Evolutionary conservation across 2,797 vertebrate species (phyloP), one percentile per base, ranked within the genome.

Genomic region (Petrocephalus sullivani): DNA sequence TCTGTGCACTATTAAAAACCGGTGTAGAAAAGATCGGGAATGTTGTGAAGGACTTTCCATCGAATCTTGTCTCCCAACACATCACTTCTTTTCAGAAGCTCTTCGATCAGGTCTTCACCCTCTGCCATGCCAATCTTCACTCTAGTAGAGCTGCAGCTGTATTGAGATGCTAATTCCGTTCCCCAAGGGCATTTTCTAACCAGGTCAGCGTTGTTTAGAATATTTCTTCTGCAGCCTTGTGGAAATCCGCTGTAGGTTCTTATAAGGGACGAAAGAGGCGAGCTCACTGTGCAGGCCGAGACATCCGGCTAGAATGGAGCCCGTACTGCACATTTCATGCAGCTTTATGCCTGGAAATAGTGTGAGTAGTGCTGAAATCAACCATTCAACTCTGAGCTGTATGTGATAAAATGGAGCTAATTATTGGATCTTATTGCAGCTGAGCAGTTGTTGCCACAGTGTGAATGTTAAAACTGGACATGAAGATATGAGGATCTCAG

Each of bases 131-230:
- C 90, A 89, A 91, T 94, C 93, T 95, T 94, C 92, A 92, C 94
- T 92, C 91, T 90, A 91, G 92, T 93, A 93, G 90, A 93, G 92
- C 93, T 92, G 91, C 41, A 92, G 93, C 94, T 93, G 93, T 92
- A 95, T 95, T 96, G 94, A 95, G 94, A 96, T 94, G 95, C 93
- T 95, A 95, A 96, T 96, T 94, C 91, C 90, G 91, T 91, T 90
- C 94, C 94, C 94, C 94, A 94, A 94, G 94, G 94, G 95, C 91
- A 90, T 94, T 94, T 90, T 92, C 92, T 95, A 95, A 95, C 95
- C 94, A 95, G 95, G 95, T 96, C 95, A 96, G 93, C 93, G 92
- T 95, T 94, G 94, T 94, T 95, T 94, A 91, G 93, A 95, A 95
- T 94, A 95, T 95, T 95, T 95, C 95, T 95, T 78, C 19, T 94